Percentiles rank a stretch among this genome's conserved stretches.
These are phyloP conservation scores for Protodeltote pygarga DNA, from an alignment of 2,888 invertebrate genomes.

Conservation along the genomic window DNA sequence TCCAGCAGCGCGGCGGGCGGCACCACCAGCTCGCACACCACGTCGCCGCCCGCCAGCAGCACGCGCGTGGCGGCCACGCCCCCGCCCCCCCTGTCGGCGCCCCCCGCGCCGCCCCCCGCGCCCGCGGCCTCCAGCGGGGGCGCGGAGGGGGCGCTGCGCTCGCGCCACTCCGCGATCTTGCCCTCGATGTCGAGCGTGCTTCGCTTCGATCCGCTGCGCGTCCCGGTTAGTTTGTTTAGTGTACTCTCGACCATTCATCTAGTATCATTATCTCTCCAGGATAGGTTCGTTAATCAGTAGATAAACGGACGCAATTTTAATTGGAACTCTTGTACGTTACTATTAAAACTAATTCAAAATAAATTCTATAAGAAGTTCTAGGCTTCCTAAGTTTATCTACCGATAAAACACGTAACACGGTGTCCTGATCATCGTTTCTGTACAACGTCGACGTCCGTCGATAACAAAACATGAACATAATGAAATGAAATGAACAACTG, in stretches of 20 bases:
- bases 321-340: too few species aligned
- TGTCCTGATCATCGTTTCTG: constrained; percentile 1
- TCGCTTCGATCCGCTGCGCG: constrained; percentile 78
- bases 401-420: background rate
- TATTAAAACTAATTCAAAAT: too few species aligned
- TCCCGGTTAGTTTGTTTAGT: constrained; percentile 19
- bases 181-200: constrained; percentile 85
- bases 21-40: constrained; percentile 74
- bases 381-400: constrained; percentile 20
- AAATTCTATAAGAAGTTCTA: too few species aligned
- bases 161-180: constrained; percentile 82
- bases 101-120: constrained; percentile 18
- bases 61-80: constrained; percentile 43
- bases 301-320: constrained; percentile 3
- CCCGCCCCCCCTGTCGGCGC: constrained; percentile 8
- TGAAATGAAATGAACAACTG: constrained; percentile 41
- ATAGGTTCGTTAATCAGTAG: constrained; percentile 6
- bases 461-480: constrained; percentile 47
- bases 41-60: constrained; percentile 70
- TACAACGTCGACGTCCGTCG: constrained; percentile 22
- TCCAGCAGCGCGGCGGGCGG: constrained; percentile 73
- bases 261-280: background rate
- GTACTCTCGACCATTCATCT: background rate
- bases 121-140: constrained; percentile 47
- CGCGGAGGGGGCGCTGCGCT: constrained; percentile 55